Evolutionary conservation across 2,888 invertebrate genomes (phyloP), one percentile per base, ranked within the genome.

Genomic region (Pristionchus mayeri): DNA sequence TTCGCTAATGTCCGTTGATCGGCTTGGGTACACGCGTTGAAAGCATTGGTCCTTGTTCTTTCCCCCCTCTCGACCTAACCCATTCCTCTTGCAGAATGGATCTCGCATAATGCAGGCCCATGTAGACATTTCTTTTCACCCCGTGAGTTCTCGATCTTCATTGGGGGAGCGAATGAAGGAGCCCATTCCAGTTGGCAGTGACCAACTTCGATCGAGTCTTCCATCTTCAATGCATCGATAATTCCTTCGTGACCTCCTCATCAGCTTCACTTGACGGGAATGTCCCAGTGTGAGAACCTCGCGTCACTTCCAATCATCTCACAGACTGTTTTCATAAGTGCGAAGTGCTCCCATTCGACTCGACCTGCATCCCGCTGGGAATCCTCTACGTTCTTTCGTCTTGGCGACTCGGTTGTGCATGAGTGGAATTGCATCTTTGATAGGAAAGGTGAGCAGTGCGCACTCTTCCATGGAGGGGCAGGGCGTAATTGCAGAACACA

Each of bases 51-150:
- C n/a, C n/a, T 50, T 27, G 11, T 27, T 27, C 63, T 27, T 63
- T 11, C 48, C 48, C 48, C 48, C 40, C 18, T 63, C 9, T 44
- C 76, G 50, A 48, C 50, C 48, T 76, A 76, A 76, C 30, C 76
- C 50, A 52, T 76, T 30, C 24, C 57, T 48, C 52, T 80, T 80
- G 21, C 85, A 89, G 89, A 89, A 89, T 75, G 89, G 89, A 11
- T 88, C 89, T 52, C 87, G 89, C 40, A 48, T 89, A 11, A 84
- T 88, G 21, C 85, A 75, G 63, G 88, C 89, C 27, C 85, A 87
- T 24, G 84, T 89, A 3, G 88, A 88, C 84, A 88, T 89, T n/a
- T 88, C 89, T 11, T 89, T 89, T 82, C 89, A 89, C 86, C 89
- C 89, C 16, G 84, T 84, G 75, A 84, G 84, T 84, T 60, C 37